Evolutionary conservation across 2,888 invertebrate species (phyloP).

Genomic region (Merodon equestris): DNA sequence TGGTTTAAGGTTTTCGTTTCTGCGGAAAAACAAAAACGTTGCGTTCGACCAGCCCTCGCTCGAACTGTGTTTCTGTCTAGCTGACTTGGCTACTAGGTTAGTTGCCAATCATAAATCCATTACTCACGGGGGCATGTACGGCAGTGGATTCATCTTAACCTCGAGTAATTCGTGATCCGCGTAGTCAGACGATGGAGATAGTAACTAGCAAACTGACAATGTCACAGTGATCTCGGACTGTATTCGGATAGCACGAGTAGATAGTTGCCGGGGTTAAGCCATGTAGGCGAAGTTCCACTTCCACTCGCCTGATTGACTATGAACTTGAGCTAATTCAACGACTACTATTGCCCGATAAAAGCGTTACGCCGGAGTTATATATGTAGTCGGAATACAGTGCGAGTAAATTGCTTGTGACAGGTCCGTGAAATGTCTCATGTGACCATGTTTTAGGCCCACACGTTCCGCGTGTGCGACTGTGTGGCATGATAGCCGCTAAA

Average conservation of each 20-base stretch:
- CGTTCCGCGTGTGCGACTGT: constrained; percentile 17
- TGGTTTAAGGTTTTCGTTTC: constrained; percentile 12
- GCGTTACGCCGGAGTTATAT: constrained; percentile 51
- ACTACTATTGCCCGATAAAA: constrained; percentile 22
- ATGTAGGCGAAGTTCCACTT: constrained; percentile 57
- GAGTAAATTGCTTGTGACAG: constrained; percentile 63
- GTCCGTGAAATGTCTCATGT: constrained; percentile 54
- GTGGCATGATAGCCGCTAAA: constrained; percentile 24
- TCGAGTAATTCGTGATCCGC: constrained; percentile 25
- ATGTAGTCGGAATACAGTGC: too few species aligned
- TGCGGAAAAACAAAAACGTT: too few species aligned
- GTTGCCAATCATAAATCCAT: constrained; percentile 37
- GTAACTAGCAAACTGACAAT: constrained; percentile 10
- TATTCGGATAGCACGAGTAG: neutral
- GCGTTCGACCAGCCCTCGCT: too few species aligned
- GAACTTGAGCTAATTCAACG: constrained; percentile 59
- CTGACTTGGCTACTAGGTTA: neutral
- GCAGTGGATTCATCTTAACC: constrained; percentile 44
- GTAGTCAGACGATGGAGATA: constrained; percentile 4
- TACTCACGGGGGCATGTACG: constrained; percentile 14
- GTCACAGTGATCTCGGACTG: constrained; percentile 8
- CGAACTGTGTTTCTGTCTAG: too few species aligned
- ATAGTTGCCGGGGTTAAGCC: neutral
- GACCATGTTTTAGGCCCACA: constrained; percentile 48
- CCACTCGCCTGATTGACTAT: constrained; percentile 53